Evolutionary conservation across 2,888 invertebrate species (phyloP).

Genomic region (Globia sparganii): DNA sequence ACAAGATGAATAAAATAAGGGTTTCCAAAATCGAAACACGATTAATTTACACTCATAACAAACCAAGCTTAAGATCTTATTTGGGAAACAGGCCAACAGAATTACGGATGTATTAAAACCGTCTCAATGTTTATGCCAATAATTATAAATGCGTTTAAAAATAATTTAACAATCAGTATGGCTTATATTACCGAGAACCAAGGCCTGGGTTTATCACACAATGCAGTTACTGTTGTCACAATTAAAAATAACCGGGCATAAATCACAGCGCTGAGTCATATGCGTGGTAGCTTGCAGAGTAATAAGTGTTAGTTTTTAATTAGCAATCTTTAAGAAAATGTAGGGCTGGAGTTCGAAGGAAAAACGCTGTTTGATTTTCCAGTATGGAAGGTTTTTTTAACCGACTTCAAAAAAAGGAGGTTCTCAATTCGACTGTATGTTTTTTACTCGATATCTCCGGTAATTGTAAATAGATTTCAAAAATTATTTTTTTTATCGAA

Average conservation of each 20-base stretch:
- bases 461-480: no score
- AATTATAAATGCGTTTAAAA: conserved; percentile 47
- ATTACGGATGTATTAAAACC: not conserved
- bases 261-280: conserved; percentile 53
- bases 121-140: conserved; percentile 29
- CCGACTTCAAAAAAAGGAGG: no score
- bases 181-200: conserved; percentile 50
- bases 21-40: not conserved
- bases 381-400: no score
- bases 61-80: not conserved
- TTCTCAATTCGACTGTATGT: no score
- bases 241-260: conserved; percentile 62
- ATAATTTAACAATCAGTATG: conserved; percentile 57
- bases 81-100: not conserved
- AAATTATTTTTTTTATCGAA: no score
- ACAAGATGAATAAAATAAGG: not conserved
- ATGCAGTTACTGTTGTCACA: conserved; percentile 60
- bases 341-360: not conserved
- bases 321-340: not conserved
- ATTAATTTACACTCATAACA: not conserved
- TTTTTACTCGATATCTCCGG: no score
- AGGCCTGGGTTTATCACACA: conserved; percentile 60
- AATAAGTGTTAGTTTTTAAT: conserved; percentile 24
- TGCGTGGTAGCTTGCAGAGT: conserved; percentile 13
- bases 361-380: not conserved